These are phyloP conservation scores for Enhydra lutris DNA, from an alignment of 2,113 vertebrate genomes.

Conservation along the genomic window DNA sequence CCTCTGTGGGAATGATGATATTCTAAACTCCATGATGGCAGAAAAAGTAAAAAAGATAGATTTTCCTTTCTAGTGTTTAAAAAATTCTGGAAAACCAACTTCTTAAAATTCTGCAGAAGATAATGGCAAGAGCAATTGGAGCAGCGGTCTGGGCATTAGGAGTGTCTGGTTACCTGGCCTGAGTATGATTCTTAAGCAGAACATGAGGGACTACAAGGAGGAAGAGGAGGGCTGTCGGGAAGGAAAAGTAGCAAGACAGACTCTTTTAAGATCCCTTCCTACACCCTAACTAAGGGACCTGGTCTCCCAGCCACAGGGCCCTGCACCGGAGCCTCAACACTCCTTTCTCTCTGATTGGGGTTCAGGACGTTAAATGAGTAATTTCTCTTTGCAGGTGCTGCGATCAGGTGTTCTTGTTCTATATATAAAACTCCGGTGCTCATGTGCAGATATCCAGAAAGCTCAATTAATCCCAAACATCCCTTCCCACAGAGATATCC, in stretches of 20 bases:
- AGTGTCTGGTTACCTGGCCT: neutral
- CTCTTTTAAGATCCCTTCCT: neutral
- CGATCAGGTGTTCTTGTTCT: constrained; percentile 72
- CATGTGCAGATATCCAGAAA: constrained; percentile 73
- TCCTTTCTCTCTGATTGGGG: constrained; percentile 47
- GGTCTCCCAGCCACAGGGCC: neutral
- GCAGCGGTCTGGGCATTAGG: fast-evolving
- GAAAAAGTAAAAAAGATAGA: neutral
- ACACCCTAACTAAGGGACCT: neutral
- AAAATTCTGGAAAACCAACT: neutral
- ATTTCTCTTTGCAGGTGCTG: constrained; percentile 73
- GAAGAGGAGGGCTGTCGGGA: neutral
- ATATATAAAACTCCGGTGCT: constrained; percentile 69
- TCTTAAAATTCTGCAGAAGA: neutral
- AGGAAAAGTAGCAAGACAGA: neutral
- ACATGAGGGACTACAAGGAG: neutral
- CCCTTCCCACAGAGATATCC: constrained; percentile 71
- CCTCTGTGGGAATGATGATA: neutral
- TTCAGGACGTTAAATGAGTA: constrained; percentile 63
- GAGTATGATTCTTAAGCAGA: neutral
- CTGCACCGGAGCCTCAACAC: neutral
- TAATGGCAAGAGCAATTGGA: neutral
- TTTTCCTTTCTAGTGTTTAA: neutral
- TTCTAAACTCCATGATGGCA: neutral
- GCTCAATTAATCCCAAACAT: constrained; percentile 74